Percentiles rank a stretch among this genome's conserved stretches.
Evolutionary conservation across 2,888 invertebrate genomes (phyloP).

Genomic region (Drosophila diplacantha): DNA sequence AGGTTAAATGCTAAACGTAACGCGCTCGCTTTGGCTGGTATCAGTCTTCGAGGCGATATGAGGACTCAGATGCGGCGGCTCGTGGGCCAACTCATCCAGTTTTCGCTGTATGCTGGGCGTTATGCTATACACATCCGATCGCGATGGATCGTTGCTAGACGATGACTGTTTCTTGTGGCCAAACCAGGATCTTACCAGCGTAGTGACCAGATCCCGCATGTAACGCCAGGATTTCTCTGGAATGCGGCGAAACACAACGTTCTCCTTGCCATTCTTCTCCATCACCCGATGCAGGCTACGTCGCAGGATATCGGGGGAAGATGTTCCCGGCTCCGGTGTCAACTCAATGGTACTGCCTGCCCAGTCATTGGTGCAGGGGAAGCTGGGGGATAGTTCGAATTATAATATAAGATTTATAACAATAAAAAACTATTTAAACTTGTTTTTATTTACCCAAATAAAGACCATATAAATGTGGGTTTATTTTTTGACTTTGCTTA

Average conservation of each 20-base stretch:
- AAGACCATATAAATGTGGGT: not conserved
- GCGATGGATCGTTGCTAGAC: conserved; percentile 12
- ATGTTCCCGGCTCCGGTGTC: conserved; percentile 47
- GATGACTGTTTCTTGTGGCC: conserved; percentile 45
- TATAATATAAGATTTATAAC: not conserved
- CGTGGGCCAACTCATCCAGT: conserved; percentile 63
- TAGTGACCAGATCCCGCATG: conserved; percentile 90
- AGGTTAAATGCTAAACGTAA: conserved; percentile 46
- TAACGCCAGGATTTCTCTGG: conserved; percentile 85
- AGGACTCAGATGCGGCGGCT: conserved; percentile 40
- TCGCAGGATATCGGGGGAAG: conserved; percentile 46
- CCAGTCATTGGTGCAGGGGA: conserved; percentile 71
- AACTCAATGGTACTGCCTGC: conserved; percentile 75
- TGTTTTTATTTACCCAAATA: not conserved
- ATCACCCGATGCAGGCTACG: conserved; percentile 72
- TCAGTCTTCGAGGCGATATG: conserved; percentile 22
- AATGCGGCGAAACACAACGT: conserved; percentile 73
- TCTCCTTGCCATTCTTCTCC: conserved; percentile 75
- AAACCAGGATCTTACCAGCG: conserved; percentile 84
- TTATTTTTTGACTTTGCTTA: not conserved
- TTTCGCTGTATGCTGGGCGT: conserved; percentile 67
- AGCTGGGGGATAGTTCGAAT: conserved; percentile 49
- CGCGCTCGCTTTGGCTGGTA: conserved; percentile 32
- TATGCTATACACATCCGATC: conserved; percentile 62
- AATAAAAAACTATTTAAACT: not conserved